Conservation (phyloP, 2,888 invertebrate species). For the Cinara cedri region DNA sequence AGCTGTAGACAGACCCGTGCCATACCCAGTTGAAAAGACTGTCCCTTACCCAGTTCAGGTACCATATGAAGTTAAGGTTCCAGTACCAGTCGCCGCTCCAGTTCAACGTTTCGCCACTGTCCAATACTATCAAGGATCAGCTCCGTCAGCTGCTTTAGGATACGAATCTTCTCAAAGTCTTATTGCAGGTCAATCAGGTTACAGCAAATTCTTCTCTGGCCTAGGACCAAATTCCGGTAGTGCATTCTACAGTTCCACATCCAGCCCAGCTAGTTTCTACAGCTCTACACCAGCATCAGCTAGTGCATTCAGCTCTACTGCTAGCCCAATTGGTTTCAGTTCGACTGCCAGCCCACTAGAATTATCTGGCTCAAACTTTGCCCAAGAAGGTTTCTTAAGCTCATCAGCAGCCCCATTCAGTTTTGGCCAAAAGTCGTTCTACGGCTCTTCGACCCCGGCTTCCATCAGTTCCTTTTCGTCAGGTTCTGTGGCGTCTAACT, state of each 20-base stretch:
- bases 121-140: slow-evolving; percentile 44
- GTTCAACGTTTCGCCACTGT: slow-evolving; percentile 56
- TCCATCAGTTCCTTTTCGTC: slow-evolving; percentile 20
- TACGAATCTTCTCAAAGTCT: slow-evolving; percentile 29
- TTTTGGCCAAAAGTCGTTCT: slow-evolving; percentile 28
- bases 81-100: slow-evolving; percentile 80
- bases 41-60: slow-evolving; percentile 72
- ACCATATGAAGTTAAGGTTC: slow-evolving; percentile 75
- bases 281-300: not conserved
- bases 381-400: slow-evolving; percentile 35
- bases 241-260: too few species aligned
- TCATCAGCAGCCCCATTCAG: slow-evolving; percentile 31
- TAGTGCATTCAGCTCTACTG: not conserved
- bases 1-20: slow-evolving; percentile 73
- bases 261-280: slow-evolving; percentile 38
- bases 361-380: slow-evolving; percentile 26
- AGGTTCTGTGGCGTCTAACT: not conserved
- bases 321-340: not conserved
- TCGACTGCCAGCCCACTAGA: slow-evolving; percentile 1
- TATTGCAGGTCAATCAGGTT: slow-evolving; percentile 16
- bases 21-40: slow-evolving; percentile 68
- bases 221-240: too few species aligned
- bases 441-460: slow-evolving; percentile 35
- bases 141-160: not conserved
- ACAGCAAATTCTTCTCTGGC: slow-evolving; percentile 9